A percentile compares a stretch with the other conserved stretches of the same genome.
Evolutionary conservation across 2,113 vertebrate genomes (phyloP).

Genomic region (Coracopsis vasa): DNA sequence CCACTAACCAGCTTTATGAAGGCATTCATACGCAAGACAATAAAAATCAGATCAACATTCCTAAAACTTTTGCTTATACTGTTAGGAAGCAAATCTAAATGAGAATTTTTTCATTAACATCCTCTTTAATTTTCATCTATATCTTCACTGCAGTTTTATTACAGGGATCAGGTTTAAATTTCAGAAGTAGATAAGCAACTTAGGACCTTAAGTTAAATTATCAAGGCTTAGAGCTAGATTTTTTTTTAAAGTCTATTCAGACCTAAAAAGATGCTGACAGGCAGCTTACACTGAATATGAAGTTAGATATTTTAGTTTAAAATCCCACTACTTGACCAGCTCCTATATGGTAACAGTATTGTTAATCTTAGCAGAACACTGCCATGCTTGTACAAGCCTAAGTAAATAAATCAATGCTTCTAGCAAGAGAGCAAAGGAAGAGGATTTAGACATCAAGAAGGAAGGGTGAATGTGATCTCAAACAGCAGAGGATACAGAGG

Average conservation of each 20-base stretch:
- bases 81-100: background rate
- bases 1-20: slow-evolving; percentile 36
- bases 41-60: background rate
- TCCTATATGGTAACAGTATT: background rate
- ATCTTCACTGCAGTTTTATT: background rate
- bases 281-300: background rate
- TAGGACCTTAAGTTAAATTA: slow-evolving; percentile 26
- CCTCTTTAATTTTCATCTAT: background rate
- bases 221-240: background rate
- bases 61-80: slow-evolving; percentile 3
- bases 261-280: slow-evolving; percentile 3
- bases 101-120: background rate
- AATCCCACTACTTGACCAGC: background rate
- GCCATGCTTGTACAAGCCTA: background rate
- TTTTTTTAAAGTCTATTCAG: background rate
- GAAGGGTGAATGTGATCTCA: background rate
- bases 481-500: background rate
- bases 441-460: background rate
- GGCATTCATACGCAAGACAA: background rate
- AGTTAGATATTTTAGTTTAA: background rate
- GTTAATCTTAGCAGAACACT: background rate
- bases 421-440: background rate
- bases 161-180: background rate
- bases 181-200: slow-evolving; percentile 23
- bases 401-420: background rate